Evolutionary conservation across 2,888 invertebrate species (phyloP).

Genomic region (Stenotaenia linearis): DNA sequence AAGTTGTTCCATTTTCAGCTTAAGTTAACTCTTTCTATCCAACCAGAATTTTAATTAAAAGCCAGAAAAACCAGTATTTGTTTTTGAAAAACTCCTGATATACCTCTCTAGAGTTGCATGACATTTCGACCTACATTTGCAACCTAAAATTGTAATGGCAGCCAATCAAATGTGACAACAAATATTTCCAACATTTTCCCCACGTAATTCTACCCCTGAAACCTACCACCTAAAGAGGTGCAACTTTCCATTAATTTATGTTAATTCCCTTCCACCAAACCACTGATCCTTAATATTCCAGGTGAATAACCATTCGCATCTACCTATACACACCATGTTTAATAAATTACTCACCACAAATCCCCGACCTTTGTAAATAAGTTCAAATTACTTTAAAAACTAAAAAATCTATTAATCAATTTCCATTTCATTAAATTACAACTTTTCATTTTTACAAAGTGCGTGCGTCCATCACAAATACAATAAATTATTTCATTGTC

Average conservation of each 20-base stretch:
- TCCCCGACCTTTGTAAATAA: neutral
- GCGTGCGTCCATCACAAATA: neutral
- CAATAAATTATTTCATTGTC: neutral
- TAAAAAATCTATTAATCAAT: no score
- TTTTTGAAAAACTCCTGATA: neutral
- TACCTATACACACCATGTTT: slow-evolving; percentile 4
- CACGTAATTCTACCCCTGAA: neutral
- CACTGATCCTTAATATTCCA: slow-evolving; percentile 12
- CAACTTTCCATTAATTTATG: slow-evolving; percentile 16
- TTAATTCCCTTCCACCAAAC: neutral
- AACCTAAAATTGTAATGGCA: neutral
- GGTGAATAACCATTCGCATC: slow-evolving; percentile 1
- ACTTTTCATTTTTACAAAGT: no score
- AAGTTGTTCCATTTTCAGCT: neutral
- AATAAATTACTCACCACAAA: slow-evolving; percentile 6
- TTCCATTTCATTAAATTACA: no score
- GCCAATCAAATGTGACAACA: slow-evolving; percentile 1
- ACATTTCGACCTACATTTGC: slow-evolving; percentile 8
- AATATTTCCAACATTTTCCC: neutral
- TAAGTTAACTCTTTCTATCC: neutral
- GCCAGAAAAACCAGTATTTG: neutral
- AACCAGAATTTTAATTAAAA: neutral
- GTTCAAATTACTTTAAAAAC: neutral
- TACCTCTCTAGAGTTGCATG: neutral
- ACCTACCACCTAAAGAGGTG: neutral